Percentiles rank a stretch among this genome's conserved stretches.
Conservation (phyloP, 2,797 vertebrate genomes). For the Cyprinella venusta region DNA sequence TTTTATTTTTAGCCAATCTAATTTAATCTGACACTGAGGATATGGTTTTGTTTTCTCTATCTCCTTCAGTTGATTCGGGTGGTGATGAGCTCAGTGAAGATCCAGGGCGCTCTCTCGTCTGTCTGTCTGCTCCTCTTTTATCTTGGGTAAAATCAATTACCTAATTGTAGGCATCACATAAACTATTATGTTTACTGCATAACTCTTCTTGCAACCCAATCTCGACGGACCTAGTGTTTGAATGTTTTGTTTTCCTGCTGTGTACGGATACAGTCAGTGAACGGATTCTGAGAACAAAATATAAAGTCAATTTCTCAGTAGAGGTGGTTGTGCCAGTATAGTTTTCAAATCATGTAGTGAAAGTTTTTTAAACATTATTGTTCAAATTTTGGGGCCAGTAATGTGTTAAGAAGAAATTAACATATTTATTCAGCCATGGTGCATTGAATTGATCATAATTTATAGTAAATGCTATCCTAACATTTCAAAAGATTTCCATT, state of each 20-base stretch:
- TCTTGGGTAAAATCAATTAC: constrained; percentile 86
- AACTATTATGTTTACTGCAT: constrained; percentile 33
- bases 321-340: background rate
- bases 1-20: too few relatives aligned
- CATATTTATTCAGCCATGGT: background rate
- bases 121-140: constrained; percentile 92
- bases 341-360: background rate
- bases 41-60: background rate
- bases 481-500: background rate
- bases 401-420: too few relatives aligned
- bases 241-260: constrained; percentile 19
- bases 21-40: background rate
- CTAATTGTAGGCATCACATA: constrained; percentile 39
- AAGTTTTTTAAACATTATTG: background rate
- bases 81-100: constrained; percentile 93
- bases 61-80: constrained; percentile 88
- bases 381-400: background rate
- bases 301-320: background rate
- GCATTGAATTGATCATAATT: background rate
- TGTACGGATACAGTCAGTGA: background rate
- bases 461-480: background rate
- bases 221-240: constrained; percentile 32
- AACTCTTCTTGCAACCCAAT: constrained; percentile 68
- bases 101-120: constrained; percentile 91
- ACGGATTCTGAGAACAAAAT: background rate